These are phyloP conservation scores for Latrodectus elegans DNA, from an alignment of 2,888 invertebrate species.

Conservation along the genomic window DNA sequence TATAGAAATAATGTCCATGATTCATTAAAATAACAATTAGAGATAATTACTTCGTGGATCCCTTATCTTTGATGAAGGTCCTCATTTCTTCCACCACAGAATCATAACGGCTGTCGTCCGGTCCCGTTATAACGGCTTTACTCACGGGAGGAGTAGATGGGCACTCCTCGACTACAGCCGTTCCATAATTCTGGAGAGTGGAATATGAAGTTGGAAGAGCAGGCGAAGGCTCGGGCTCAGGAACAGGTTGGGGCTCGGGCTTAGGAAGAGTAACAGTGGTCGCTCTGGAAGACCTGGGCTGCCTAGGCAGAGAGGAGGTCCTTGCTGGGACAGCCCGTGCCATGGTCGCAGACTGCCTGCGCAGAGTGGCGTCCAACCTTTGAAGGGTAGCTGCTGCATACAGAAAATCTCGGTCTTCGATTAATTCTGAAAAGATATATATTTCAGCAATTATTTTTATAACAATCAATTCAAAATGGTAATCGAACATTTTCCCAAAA, in stretches of 20 bases:
- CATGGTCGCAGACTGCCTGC: constrained; percentile 42
- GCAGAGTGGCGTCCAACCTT: constrained; percentile 37
- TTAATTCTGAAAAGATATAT: constrained; percentile 33
- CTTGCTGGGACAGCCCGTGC: constrained; percentile 50
- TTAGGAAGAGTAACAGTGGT: constrained; percentile 43
- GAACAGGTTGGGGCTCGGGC: constrained; percentile 46
- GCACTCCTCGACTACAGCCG: constrained; percentile 16
- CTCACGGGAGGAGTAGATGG: constrained; percentile 38
- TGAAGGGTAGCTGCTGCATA: constrained; percentile 58
- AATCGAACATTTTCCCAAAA: too few species aligned
- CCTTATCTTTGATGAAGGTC: constrained; percentile 62
- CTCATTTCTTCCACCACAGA: constrained; percentile 67
- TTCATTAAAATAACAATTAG: background rate
- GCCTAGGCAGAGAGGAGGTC: constrained; percentile 55
- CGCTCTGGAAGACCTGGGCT: constrained; percentile 26
- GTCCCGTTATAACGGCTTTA: constrained; percentile 45
- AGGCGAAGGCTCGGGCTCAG: constrained; percentile 44
- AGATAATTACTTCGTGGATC: constrained; percentile 48
- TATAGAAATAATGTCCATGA: too few species aligned
- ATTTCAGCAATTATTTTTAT: too few species aligned
- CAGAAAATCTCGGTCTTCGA: constrained; percentile 62
- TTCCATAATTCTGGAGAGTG: constrained; percentile 55
- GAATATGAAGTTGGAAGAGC: constrained; percentile 62
- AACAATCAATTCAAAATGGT: too few species aligned
- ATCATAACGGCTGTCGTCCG: constrained; percentile 56